These are phyloP conservation scores for Tetramorium bicarinatum DNA, from an alignment of 2,888 invertebrate genomes.

Conservation along the genomic window DNA sequence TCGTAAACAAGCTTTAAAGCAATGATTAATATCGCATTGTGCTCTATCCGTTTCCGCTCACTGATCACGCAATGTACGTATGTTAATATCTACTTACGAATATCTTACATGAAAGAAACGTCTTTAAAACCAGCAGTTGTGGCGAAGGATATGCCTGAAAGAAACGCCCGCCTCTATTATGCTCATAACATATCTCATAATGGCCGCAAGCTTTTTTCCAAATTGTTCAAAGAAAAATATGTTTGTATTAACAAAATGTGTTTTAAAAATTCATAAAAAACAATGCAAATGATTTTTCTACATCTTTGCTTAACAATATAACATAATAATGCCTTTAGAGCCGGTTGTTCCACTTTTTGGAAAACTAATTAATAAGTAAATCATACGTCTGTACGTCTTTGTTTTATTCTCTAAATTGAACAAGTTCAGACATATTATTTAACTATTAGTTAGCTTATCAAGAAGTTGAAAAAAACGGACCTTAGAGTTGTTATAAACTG, in stretches of 20 bases:
- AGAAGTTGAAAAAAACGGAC: not conserved
- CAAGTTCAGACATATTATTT: too few relatives aligned
- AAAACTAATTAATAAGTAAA: too few relatives aligned
- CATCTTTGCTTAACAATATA: not conserved
- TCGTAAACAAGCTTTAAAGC: conserved; percentile 43
- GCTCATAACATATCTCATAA: not conserved
- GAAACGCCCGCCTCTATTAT: not conserved
- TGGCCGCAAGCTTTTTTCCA: not conserved
- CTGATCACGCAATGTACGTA: not conserved
- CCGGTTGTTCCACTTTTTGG: too few relatives aligned
- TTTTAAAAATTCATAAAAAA: not conserved
- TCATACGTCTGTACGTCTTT: too few relatives aligned
- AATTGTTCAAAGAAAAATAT: not conserved
- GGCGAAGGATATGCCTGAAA: not conserved
- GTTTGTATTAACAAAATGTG: not conserved
- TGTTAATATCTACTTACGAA: conserved; percentile 6
- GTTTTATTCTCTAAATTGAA: too few relatives aligned
- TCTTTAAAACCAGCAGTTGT: not conserved
- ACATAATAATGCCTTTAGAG: too few relatives aligned
- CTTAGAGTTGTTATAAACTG: not conserved
- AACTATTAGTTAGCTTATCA: too few relatives aligned
- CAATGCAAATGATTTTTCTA: not conserved
- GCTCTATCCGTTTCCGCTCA: conserved; percentile 15
- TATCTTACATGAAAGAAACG: not conserved
- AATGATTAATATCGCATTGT: conserved; percentile 35